Conservation (phyloP, 2,888 invertebrate genomes). For the Mesoligia furuncula region DNA sequence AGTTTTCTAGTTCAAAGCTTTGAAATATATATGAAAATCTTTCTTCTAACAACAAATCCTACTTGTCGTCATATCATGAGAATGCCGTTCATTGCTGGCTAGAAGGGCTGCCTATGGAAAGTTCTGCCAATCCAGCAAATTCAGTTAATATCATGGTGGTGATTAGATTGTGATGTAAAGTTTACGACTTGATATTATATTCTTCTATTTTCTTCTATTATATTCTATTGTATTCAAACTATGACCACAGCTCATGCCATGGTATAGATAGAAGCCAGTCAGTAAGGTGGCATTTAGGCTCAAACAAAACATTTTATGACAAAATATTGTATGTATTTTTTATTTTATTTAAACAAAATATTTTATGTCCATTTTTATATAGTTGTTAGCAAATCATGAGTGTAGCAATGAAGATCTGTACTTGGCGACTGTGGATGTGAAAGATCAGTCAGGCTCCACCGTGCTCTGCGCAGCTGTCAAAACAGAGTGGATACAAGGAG, state of each 20-base stretch:
- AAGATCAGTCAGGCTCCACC: constrained; percentile 66
- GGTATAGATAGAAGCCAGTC: background rate
- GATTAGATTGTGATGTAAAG: background rate
- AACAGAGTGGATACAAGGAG: constrained; percentile 83
- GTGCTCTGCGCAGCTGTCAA: constrained; percentile 84
- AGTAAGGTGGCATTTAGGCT: background rate
- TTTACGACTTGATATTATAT: background rate
- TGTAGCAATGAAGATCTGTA: constrained; percentile 29
- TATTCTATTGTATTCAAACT: background rate
- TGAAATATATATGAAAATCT: background rate
- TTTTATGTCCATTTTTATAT: constrained; percentile 12
- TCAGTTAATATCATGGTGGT: background rate
- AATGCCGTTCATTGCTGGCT: background rate
- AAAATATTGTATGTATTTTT: too few species aligned
- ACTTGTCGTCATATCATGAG: background rate
- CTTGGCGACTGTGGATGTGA: constrained; percentile 52
- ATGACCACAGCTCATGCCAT: background rate
- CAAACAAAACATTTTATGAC: too few species aligned
- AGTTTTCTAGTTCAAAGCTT: background rate
- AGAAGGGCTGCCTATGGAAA: background rate
- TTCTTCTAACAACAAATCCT: background rate
- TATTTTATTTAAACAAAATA: too few species aligned
- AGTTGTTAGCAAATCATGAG: constrained; percentile 52
- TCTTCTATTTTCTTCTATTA: too few species aligned
- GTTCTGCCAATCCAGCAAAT: background rate